These are phyloP conservation scores for Ahaetulla prasina DNA, from an alignment of 2,113 vertebrate genomes.

Conservation along the genomic window DNA sequence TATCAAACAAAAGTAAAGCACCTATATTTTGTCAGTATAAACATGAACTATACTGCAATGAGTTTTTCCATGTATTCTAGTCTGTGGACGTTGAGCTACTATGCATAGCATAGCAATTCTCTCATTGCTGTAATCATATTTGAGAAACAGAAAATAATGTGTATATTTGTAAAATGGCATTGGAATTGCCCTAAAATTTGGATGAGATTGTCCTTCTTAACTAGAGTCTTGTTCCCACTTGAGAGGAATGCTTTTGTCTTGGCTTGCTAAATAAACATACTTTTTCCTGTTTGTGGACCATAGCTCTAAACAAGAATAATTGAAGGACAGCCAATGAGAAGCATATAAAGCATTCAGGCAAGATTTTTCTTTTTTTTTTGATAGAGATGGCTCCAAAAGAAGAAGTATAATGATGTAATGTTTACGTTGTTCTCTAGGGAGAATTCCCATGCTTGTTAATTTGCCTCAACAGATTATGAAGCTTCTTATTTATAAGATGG, in stretches of 20 bases:
- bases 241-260: slow-evolving; percentile 7
- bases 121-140: background rate
- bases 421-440: background rate
- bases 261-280: background rate
- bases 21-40: background rate
- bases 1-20: slow-evolving; percentile 16
- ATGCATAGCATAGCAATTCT: background rate
- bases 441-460: background rate
- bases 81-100: background rate
- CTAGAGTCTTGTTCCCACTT: background rate
- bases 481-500: background rate
- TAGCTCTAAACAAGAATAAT: background rate
- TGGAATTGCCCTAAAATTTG: background rate
- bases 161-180: background rate
- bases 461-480: background rate
- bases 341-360: background rate
- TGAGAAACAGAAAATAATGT: background rate
- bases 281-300: background rate
- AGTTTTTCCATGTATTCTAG: background rate
- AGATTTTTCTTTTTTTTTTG: background rate
- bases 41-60: background rate
- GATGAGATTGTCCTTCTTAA: background rate
- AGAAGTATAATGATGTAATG: background rate
- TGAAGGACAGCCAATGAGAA: background rate
- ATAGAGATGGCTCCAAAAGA: background rate